Evolutionary conservation across 2,797 vertebrate genomes (phyloP).

Genomic region (Danionella dracula): DNA sequence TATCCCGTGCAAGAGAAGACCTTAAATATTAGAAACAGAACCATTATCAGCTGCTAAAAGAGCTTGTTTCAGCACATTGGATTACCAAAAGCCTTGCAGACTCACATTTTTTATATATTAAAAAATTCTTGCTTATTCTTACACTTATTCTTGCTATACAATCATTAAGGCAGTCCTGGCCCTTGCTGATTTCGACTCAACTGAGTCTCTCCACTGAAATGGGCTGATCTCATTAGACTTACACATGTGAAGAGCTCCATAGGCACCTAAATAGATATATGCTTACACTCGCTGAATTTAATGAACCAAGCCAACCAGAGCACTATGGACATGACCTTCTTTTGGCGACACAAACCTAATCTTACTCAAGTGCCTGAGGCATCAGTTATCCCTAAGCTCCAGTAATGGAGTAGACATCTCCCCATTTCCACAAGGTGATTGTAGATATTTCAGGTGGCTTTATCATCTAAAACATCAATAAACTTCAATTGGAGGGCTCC

Average conservation of each 20-base stretch:
- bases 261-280: conserved; percentile 10
- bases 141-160: conserved; percentile 32
- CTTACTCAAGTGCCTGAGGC: conserved; percentile 31
- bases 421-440: not conserved
- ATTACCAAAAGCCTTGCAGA: too few species aligned
- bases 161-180: conserved; percentile 4
- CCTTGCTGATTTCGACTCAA: conserved; percentile 34
- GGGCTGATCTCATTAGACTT: conserved; percentile 41
- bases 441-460: not conserved
- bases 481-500: not conserved
- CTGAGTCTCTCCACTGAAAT: conserved; percentile 33
- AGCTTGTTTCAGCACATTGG: not conserved
- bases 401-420: conserved; percentile 17
- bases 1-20: too few species aligned
- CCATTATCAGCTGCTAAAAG: too few species aligned
- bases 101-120: too few species aligned
- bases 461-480: conserved; percentile 5
- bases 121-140: too few species aligned
- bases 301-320: conserved; percentile 3
- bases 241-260: conserved; percentile 24
- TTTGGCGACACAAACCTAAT: conserved; percentile 14
- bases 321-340: conserved; percentile 14
- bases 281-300: conserved; percentile 11
- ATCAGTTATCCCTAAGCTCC: conserved; percentile 12
- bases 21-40: too few species aligned